Conservation (phyloP, 2,113 vertebrate genomes). For the Drymodes brunneopygia region DNA sequence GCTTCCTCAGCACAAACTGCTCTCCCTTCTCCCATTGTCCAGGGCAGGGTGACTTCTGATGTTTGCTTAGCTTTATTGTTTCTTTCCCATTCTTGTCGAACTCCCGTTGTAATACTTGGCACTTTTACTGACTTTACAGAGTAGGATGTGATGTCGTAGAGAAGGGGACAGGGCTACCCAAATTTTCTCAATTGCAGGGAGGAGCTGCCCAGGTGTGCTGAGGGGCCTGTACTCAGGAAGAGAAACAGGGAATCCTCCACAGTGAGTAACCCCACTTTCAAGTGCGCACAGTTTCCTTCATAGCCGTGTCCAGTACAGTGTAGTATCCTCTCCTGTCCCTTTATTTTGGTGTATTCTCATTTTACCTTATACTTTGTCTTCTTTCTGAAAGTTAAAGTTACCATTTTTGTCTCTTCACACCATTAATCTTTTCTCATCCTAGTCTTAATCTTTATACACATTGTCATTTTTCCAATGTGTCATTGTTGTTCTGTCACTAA, state of each 20-base stretch:
- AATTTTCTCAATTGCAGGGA: constrained; percentile 77
- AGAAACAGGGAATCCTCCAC: constrained; percentile 77
- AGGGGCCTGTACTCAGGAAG: constrained; percentile 75
- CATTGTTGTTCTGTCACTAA: constrained; percentile 1
- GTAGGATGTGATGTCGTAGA: constrained; percentile 73
- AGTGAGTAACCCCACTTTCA: constrained; percentile 74
- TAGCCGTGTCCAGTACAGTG: constrained; percentile 55
- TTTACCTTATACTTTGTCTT: constrained; percentile 20
- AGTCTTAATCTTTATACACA: neutral
- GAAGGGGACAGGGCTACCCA: constrained; percentile 78
- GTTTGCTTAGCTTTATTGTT: constrained; percentile 38
- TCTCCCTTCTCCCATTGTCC: constrained; percentile 41
- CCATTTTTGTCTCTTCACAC: neutral
- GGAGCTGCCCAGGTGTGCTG: constrained; percentile 77
- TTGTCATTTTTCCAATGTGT: constrained; percentile 1
- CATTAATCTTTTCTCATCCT: neutral
- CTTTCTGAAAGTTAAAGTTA: constrained; percentile 6
- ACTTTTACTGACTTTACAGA: constrained; percentile 66
- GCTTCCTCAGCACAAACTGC: constrained; percentile 34
- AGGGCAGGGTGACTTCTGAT: constrained; percentile 48
- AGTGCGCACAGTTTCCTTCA: constrained; percentile 68
- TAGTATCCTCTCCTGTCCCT: constrained; percentile 48
- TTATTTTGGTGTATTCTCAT: neutral
- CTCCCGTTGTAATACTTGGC: constrained; percentile 58
- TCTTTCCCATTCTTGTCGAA: constrained; percentile 48